Evolutionary conservation across 2,888 invertebrate species (phyloP), one percentile per base, ranked within the genome.

Genomic region (Caenorhabditis angaria): DNA sequence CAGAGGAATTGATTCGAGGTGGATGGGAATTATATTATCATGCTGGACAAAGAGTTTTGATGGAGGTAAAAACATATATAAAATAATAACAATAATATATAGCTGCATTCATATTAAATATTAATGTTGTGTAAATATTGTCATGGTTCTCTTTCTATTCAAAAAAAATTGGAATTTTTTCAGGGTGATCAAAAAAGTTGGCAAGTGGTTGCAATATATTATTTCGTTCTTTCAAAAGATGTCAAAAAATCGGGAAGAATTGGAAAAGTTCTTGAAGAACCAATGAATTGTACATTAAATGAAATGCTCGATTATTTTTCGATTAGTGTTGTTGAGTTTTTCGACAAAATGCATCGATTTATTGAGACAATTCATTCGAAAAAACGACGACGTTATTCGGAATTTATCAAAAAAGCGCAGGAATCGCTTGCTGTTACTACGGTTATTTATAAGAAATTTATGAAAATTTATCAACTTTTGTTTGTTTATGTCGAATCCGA

Each of bases 401-500:
- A 70, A 2, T 66, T 62, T 53, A 18, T 68, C 2, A 60, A 64
- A 32, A 61, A 65, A 18, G 22, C 58, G 22, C 70, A 77, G 48
- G 67, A 70, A 25, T 61, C 59, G 1, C 96, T 97, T 90, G 93
- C 93, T 58, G 95, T 97, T 1, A 94, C 96, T 0, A 93, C 93
- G 82, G 93, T 94, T n/a, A 92, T 96, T 62, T 97, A 94, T 88
- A 93, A 94, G 85, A 94, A 95, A 86, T 96, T 93, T 88, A 92
- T 93, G 83, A 93, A 93, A 6, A 93, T 96, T 62, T 97, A 94
- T 86, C 91, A 91, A 66, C 92, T 93, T 86, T 92, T 97, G 73
- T 97, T 97, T 88, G 90, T 92, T 12, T 51, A 65, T 22, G 61
- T 70, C 12, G 47, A 48, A 20, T 20, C 27, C 0, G 51, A 35